Base-by-base conservation (phyloP, 2,888 invertebrate genomes). In the Caenorhabditis sp. region DNA sequence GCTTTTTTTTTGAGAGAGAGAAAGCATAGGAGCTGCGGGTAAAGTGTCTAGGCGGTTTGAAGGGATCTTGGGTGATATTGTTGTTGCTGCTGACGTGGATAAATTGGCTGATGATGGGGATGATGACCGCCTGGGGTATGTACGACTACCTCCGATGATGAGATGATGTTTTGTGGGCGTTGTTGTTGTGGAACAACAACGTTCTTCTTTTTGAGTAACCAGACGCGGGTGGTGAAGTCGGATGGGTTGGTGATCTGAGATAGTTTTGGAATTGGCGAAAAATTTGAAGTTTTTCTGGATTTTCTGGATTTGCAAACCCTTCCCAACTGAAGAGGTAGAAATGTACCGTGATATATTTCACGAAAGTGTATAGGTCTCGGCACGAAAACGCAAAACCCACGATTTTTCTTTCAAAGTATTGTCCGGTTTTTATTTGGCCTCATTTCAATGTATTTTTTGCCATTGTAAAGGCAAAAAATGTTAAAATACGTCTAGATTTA, bases 181-280 rank as follows among this genome's bases (percentile, higher is more conserved):
- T 6, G 10, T 43, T 43, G 43, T 43, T 43, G 43, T 31, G 31
- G 31, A 31, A 31, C 10, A 10, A 31, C 31, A 3, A 27, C 26
- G 1, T 24, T 27, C 62, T 66, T 69, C 53, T 69, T 74, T 23
- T 60, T 62, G n/a, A 74, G 58, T 0, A 74, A 55, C 74, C 74
- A 74, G 14, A 74, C 63, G 59, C 60, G 66, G 21, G 63, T 43
- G n/a, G 55, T 19, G 63, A 66, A 74, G 1, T 49, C 55, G 0
- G 57, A 50, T 24, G 69, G 66, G 0, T 27, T 19, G 49, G 62
- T 61, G 24, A 69, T 53, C 74, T 72, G 68, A 14, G 61, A 66
- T 17, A 23, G 8, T 4, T 14, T 57, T 57, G 5, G 12, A 5
- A 23, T 55, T 55, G 21, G n/a, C n/a, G n/a, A n/a, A n/a, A n/a